These are phyloP conservation scores for Cryptomyrus ogoouensis DNA, from an alignment of 2,113 vertebrate genomes.

Conservation along the genomic window DNA sequence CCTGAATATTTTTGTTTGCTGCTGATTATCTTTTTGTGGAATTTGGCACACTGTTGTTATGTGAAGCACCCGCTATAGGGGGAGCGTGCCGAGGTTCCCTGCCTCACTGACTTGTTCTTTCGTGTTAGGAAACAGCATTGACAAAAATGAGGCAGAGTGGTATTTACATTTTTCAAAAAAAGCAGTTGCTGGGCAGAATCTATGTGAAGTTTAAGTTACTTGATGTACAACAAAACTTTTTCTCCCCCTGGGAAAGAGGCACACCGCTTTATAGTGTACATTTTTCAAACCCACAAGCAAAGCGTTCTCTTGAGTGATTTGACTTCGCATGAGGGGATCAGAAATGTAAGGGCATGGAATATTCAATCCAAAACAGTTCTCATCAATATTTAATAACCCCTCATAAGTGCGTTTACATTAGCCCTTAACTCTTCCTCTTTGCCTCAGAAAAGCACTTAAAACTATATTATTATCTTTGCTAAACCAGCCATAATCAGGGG, in stretches of 20 bases:
- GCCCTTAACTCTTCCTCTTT: background rate
- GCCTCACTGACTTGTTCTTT: background rate
- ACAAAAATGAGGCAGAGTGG: background rate
- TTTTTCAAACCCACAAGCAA: background rate
- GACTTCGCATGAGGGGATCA: background rate
- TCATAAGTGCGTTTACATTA: background rate
- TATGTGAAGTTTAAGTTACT: background rate
- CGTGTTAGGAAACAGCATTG: background rate
- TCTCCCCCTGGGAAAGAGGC: background rate
- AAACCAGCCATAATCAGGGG: background rate
- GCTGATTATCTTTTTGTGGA: background rate
- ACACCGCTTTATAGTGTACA: background rate
- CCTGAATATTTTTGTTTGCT: background rate
- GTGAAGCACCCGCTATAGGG: background rate
- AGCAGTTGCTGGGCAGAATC: background rate
- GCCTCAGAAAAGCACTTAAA: background rate
- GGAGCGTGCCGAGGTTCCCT: background rate
- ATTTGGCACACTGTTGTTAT: background rate
- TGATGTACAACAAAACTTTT: background rate
- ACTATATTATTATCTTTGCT: background rate
- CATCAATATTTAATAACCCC: background rate
- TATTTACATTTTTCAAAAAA: background rate
- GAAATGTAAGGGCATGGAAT: slow-evolving; percentile 8
- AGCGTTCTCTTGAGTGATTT: background rate
- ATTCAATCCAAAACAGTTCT: slow-evolving; percentile 10